A percentile compares a stretch with the other conserved stretches of the same genome.
Conservation (phyloP, 2,797 vertebrate genomes). For the Diplodus puntazzo region DNA sequence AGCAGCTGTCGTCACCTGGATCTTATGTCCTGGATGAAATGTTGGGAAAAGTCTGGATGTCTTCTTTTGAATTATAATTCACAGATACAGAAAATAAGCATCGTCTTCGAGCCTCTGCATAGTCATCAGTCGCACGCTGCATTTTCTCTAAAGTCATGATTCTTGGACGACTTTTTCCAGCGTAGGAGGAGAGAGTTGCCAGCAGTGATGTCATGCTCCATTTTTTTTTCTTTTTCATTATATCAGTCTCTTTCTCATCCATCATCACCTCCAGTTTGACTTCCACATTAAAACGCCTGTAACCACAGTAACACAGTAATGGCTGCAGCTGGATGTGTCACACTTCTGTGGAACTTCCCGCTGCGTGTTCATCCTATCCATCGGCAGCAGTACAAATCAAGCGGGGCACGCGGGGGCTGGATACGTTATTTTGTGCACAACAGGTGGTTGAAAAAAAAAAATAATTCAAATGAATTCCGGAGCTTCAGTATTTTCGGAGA, state of each 20-base stretch:
- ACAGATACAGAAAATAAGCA: background rate
- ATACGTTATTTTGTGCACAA: background rate
- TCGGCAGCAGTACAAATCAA: conserved; percentile 28
- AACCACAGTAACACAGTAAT: background rate
- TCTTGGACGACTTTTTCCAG: conserved; percentile 8
- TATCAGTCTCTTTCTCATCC: background rate
- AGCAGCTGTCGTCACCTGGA: background rate
- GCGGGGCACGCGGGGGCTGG: background rate
- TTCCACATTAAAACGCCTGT: conserved; percentile 12
- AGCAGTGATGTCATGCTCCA: conserved; percentile 23
- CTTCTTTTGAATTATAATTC: background rate
- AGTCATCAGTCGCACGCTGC: background rate
- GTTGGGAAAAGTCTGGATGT: background rate
- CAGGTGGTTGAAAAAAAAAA: conserved; percentile 2
- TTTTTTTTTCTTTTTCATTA: background rate
- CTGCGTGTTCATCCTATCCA: background rate
- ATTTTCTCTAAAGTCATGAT: conserved; percentile 18
- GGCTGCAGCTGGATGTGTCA: background rate
- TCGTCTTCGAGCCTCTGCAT: background rate
- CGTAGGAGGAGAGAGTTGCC: conserved; percentile 35
- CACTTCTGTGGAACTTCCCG: background rate
- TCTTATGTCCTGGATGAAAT: no score
- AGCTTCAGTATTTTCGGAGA: conserved; percentile 11
- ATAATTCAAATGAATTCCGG: conserved; percentile 17
- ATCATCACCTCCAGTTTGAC: conserved; percentile 10